Percentiles rank a stretch among this genome's conserved stretches.
phyloP scores from a whole-genome alignment of 2,797 vertebrate genomes.

The Danio choprae region DNA sequence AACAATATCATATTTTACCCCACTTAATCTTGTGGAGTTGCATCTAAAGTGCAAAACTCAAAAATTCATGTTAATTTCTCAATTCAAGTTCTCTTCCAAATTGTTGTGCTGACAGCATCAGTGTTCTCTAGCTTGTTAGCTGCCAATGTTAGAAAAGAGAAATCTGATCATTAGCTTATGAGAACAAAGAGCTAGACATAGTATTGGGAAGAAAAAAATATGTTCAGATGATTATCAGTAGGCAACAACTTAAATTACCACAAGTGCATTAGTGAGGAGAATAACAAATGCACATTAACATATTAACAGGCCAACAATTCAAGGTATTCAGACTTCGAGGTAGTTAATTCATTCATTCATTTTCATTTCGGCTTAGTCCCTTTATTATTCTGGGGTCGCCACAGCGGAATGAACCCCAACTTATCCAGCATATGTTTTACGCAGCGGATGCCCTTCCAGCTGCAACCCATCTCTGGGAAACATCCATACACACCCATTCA shows the following conservation, averaged over 20 bases:
- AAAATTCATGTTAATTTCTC: not conserved
- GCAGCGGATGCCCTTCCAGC: too few relatives aligned
- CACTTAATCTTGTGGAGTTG: not conserved
- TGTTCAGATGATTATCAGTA: slow-evolving; percentile 3
- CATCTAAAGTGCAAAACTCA: not conserved
- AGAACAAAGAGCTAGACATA: not conserved
- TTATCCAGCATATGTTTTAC: too few relatives aligned
- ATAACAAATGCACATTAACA: not conserved
- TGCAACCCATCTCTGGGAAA: too few relatives aligned
- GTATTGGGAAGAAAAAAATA: not conserved
- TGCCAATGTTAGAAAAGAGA: not conserved
- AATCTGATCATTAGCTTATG: not conserved
- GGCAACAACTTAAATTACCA: not conserved
- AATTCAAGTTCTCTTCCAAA: not conserved
- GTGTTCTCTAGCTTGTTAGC: slow-evolving; percentile 1
- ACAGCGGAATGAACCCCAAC: too few relatives aligned
- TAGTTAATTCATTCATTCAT: too few relatives aligned
- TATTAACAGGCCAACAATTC: not conserved
- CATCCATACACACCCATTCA: too few relatives aligned
- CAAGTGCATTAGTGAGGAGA: not conserved
- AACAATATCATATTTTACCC: not conserved
- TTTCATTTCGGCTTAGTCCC: too few relatives aligned
- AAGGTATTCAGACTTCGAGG: not conserved
- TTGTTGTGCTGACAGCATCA: not conserved
- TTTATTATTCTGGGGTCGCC: too few relatives aligned